Evolutionary conservation across 2,113 vertebrate genomes (phyloP).

Genomic region (Nesoenas mayeri): DNA sequence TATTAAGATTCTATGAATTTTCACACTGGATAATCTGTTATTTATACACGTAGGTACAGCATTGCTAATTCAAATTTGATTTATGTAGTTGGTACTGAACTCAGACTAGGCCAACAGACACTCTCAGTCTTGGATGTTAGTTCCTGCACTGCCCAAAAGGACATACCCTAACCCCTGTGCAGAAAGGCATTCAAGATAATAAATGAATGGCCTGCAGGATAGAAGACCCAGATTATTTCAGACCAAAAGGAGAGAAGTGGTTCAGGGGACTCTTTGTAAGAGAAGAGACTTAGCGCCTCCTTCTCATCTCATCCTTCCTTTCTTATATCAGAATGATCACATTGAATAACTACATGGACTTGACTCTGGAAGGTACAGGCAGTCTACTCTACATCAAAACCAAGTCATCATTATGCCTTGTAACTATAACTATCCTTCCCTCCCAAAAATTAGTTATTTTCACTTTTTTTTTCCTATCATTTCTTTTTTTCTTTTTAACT

Average conservation of each 20-base stretch:
- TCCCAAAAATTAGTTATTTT: background rate
- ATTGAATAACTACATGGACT: background rate
- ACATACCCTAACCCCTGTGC: background rate
- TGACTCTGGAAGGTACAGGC: too few species aligned
- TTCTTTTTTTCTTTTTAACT: background rate
- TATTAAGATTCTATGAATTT: background rate
- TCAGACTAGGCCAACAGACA: background rate
- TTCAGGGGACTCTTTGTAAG: background rate
- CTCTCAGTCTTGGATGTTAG: background rate
- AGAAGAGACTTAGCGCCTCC: background rate
- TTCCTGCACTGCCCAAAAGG: background rate
- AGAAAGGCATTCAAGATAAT: background rate
- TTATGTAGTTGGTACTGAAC: background rate
- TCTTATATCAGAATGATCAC: background rate
- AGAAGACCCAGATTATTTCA: background rate
- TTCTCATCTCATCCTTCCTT: background rate
- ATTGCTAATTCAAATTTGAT: background rate
- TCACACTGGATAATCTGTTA: background rate
- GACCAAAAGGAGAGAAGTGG: background rate
- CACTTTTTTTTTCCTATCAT: background rate
- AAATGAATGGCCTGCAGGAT: background rate
- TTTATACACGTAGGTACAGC: background rate
- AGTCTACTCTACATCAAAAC: background rate
- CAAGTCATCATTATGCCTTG: background rate
- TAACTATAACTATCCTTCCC: background rate